A percentile compares a stretch with the other conserved stretches of the same genome.
phyloP scores from a whole-genome alignment of 1,140 invertebrate genomes.

The Drosophila orosa region DNA sequence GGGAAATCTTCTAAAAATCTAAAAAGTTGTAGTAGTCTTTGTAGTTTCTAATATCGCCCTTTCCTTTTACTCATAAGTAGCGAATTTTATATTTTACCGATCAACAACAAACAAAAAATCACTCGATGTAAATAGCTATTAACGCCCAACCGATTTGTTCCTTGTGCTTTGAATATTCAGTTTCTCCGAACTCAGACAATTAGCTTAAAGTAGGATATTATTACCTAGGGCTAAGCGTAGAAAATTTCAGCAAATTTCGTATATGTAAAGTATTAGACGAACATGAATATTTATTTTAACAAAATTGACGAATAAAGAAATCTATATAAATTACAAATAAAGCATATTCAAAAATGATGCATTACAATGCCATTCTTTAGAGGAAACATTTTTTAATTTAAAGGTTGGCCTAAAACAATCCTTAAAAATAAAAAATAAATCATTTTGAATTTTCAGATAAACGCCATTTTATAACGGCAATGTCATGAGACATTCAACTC shows the following conservation, averaged over 20 bases:
- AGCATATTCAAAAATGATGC: background rate
- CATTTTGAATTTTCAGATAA: too few relatives aligned
- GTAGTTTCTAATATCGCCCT: constrained; percentile 17
- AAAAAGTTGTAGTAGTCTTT: constrained; percentile 11
- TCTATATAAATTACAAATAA: constrained; percentile 13
- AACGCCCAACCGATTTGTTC: constrained; percentile 51
- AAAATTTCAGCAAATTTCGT: constrained; percentile 29
- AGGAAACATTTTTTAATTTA: background rate
- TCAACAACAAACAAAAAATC: constrained; percentile 17
- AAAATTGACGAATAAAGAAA: constrained; percentile 45
- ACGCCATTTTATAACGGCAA: too few relatives aligned
- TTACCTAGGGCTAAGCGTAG: constrained; percentile 36
- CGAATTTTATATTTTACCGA: constrained; percentile 46
- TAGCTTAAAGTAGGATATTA: constrained; percentile 21
- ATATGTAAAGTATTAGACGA: constrained; percentile 62
- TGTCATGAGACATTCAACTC: too few relatives aligned
- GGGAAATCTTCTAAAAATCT: constrained; percentile 27
- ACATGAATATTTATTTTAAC: constrained; percentile 56
- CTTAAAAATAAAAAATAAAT: background rate
- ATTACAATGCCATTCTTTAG: background rate
- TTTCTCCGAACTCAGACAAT: constrained; percentile 40
- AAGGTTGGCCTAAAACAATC: background rate
- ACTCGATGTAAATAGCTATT: constrained; percentile 40
- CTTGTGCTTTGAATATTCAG: constrained; percentile 55
- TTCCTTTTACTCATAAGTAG: constrained; percentile 44